A percentile compares a stretch with the other conserved stretches of the same genome.
Conservation (phyloP, 2,888 invertebrate genomes). For the Osedax frankpressi region DNA sequence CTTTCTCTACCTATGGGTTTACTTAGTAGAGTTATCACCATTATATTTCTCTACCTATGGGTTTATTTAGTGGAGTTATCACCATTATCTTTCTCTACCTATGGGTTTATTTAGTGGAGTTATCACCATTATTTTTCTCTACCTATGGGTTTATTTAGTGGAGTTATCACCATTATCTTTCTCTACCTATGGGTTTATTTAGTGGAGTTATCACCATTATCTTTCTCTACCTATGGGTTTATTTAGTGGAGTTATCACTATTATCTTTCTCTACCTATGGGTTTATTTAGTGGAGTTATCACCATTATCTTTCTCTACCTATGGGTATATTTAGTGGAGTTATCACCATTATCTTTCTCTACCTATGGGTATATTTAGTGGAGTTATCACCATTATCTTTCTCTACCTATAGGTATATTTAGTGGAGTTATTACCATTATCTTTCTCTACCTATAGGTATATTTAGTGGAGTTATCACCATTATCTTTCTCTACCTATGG, state of each 20-base stretch:
- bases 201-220: slow-evolving; percentile 46
- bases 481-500: slow-evolving; percentile 42
- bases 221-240: slow-evolving; percentile 45
- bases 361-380: not conserved
- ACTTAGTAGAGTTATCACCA: not conserved
- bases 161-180: not conserved
- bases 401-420: too few species aligned
- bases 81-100: not conserved
- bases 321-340: slow-evolving; percentile 48
- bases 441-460: not conserved
- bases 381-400: too few species aligned
- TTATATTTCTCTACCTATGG: too few species aligned
- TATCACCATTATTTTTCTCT: too few species aligned
- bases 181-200: not conserved
- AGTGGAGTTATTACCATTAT: slow-evolving; percentile 22
- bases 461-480: slow-evolving; percentile 44
- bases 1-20: not conserved
- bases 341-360: not conserved
- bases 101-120: not conserved
- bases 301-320: too few species aligned
- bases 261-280: not conserved
- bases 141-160: slow-evolving; percentile 48
- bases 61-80: slow-evolving; percentile 46
- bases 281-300: not conserved
- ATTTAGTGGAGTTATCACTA: slow-evolving; percentile 42